Base-by-base conservation (phyloP, 2,888 invertebrate species). In the Catocala nupta region DNA sequence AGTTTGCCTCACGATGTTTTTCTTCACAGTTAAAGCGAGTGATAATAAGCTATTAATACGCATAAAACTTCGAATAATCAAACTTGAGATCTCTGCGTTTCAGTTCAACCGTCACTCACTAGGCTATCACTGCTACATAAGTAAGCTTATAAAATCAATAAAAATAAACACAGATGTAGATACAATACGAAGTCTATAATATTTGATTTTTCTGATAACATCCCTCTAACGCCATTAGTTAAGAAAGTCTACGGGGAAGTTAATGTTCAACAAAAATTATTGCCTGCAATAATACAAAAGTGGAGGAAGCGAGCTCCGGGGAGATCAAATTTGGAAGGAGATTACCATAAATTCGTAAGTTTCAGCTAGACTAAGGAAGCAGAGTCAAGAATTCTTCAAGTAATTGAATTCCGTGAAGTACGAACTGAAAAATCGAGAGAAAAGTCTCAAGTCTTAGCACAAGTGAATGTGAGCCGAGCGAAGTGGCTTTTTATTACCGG, bases 291-390 rank as follows among this genome's bases (percentile, higher is more conserved):
- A 61, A 61, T 36, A 45, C 50, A 36, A 53, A 59, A 58, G 52
- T 34, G 49, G 39, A 47, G 50, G 50, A 6, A 16, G 49, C 48
- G 13, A 49, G 48, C 54, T 59, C 61, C n/a, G 36, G 9, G 47
- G 47, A 56, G 61, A 47, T 61, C 61, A 52, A 61, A 56, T 61
- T 61, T 56, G 47, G 51, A 34, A 51, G 47, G 42, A 51, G 51
- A 56, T 61, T 56, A 61, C 12, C 47, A 61, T 55, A 61, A 61
- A 61, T 56, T 55, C 39, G 12, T 56, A 61, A 56, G 51, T 61
- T 61, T 61, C 12, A 51, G 55, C 51, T 61, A 52, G 52, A 56
- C 51, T 61, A 44, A 52, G 45, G 48, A 55, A 45, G 39, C 33
- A 51, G 47, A 56, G 42, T 47, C 59, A 54, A 52, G 51, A 45